Conservation (phyloP, 2,797 vertebrate species). For the Tenualosa thibaudeaui region DNA sequence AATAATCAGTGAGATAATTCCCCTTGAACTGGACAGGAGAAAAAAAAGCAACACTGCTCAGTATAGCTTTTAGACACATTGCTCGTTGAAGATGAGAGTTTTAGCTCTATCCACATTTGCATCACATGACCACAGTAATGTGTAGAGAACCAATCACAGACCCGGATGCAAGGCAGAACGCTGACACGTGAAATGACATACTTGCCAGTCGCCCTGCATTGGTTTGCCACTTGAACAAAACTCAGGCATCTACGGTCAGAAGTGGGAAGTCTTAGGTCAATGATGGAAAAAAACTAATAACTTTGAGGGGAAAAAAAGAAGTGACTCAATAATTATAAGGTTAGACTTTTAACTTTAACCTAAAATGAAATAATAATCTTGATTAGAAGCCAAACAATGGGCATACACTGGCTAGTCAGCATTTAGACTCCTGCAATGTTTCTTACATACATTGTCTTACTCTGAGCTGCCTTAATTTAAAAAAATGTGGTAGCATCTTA, state of each 20-base stretch:
- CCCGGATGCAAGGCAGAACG: constrained; percentile 66
- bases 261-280: constrained; percentile 69
- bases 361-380: neutral
- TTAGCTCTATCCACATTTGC: constrained; percentile 8
- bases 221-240: constrained; percentile 73
- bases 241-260: constrained; percentile 73
- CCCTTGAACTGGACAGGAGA: constrained; percentile 2
- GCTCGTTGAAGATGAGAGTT: neutral
- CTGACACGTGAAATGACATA: constrained; percentile 69
- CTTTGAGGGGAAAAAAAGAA: constrained; percentile 53
- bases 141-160: constrained; percentile 61
- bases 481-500: constrained; percentile 19
- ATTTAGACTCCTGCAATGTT: constrained; percentile 5
- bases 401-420: neutral
- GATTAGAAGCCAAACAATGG: neutral
- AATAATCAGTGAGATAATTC: neutral
- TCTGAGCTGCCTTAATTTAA: neutral
- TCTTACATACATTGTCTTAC: neutral
- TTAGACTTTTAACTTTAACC: neutral
- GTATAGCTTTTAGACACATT: neutral
- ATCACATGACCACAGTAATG: constrained; percentile 39
- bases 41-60: neutral
- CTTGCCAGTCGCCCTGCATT: constrained; percentile 70
- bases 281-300: constrained; percentile 48
- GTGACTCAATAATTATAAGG: constrained; percentile 51